Conservation (phyloP, 2,113 vertebrate genomes). For the Caranx ignobilis region DNA sequence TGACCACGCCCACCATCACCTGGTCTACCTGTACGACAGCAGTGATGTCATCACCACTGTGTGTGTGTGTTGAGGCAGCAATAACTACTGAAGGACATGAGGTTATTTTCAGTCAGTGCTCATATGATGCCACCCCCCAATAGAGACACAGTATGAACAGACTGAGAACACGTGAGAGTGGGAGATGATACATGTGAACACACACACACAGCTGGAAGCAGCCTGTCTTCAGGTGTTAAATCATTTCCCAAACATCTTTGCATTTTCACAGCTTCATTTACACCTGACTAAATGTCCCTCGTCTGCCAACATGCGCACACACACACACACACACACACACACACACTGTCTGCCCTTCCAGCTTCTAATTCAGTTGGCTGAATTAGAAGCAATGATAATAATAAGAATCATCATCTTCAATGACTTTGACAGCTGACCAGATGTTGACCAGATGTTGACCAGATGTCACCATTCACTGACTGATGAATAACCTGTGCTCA, state of each 20-base stretch:
- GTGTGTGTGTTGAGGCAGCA: too few species aligned
- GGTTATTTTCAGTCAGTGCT: conserved; percentile 16
- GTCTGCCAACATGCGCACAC: conserved; percentile 16
- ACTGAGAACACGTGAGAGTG: conserved; percentile 7
- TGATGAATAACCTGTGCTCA: background rate
- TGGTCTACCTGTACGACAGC: too few species aligned
- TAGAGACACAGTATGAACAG: conserved; percentile 2
- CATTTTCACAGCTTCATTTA: conserved; percentile 72
- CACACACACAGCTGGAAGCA: conserved; percentile 10
- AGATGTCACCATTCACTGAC: background rate
- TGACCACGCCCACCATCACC: too few species aligned
- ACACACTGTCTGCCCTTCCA: conserved; percentile 21
- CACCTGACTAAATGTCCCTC: conserved; percentile 80
- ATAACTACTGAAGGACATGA: background rate
- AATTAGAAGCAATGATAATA: too few species aligned
- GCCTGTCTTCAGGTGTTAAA: conserved; percentile 68
- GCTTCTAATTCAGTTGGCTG: background rate
- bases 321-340: too few species aligned
- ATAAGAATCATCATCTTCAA: too few species aligned
- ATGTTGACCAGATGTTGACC: too few species aligned
- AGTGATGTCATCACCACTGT: too few species aligned
- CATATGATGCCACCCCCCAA: background rate
- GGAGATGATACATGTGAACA: background rate
- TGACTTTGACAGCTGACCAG: too few species aligned
- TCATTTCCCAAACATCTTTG: conserved; percentile 41